A percentile compares a stretch with the other conserved stretches of the same genome.
These are phyloP conservation scores for Mesorhabditis spiculigera DNA, from an alignment of 2,888 invertebrate species.

Conservation along the genomic window DNA sequence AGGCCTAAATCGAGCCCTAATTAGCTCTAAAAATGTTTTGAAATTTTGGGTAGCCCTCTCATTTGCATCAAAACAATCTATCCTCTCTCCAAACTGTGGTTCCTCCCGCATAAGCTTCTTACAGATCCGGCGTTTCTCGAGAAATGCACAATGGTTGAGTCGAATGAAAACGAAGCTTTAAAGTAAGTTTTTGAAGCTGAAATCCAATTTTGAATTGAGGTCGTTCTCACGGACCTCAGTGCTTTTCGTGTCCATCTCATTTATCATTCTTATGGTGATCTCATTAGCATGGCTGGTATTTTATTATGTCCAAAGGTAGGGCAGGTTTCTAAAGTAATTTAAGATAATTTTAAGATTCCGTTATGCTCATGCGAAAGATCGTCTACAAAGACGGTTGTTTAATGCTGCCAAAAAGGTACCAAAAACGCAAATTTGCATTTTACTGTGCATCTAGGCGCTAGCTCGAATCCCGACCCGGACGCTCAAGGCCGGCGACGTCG, in stretches of 20 bases:
- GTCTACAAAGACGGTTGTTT: constrained; percentile 80
- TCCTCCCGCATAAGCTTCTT: no score
- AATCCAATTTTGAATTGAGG: constrained; percentile 17
- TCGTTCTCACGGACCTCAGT: constrained; percentile 65
- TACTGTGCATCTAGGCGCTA: constrained; percentile 68
- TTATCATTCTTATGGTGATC: constrained; percentile 77
- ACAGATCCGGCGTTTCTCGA: constrained; percentile 7
- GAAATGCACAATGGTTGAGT: constrained; percentile 15
- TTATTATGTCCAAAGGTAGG: constrained; percentile 81
- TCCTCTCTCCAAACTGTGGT: no score
- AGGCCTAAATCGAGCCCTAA: no score
- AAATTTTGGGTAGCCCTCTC: no score
- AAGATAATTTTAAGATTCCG: constrained; percentile 69
- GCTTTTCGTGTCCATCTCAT: constrained; percentile 88
- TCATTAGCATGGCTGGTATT: constrained; percentile 91
- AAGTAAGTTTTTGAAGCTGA: neutral
- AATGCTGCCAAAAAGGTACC: constrained; percentile 80
- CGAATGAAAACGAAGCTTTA: neutral
- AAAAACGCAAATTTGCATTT: neutral
- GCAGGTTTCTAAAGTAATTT: neutral
- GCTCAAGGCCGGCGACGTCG: constrained; percentile 80
- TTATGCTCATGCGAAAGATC: constrained; percentile 88
- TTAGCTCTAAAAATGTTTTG: no score
- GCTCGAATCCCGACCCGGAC: constrained; percentile 87
- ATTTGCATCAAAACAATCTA: no score